These are phyloP conservation scores for Drosophila borealis DNA, from an alignment of 2,888 invertebrate species.

Conservation along the genomic window DNA sequence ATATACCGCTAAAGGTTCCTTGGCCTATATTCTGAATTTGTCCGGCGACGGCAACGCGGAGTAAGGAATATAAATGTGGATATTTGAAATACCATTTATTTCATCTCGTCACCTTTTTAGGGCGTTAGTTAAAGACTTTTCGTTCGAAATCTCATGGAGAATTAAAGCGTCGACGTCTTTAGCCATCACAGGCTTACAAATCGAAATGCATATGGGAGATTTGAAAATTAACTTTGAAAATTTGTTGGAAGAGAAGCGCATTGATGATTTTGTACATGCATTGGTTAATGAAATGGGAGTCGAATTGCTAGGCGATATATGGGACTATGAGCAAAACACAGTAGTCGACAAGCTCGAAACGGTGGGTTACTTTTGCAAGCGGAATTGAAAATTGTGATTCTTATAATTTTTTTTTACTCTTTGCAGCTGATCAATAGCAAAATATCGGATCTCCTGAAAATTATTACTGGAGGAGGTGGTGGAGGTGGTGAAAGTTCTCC, in stretches of 20 bases:
- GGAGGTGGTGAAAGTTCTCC: constrained; percentile 61
- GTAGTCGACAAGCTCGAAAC: constrained; percentile 60
- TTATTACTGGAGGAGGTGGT: constrained; percentile 67
- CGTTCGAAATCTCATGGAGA: constrained; percentile 64
- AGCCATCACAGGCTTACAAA: constrained; percentile 69
- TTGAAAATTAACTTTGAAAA: constrained; percentile 72
- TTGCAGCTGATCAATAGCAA: constrained; percentile 73
- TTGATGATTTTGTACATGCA: constrained; percentile 77
- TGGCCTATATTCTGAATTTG: constrained; percentile 76
- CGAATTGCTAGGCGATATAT: constrained; percentile 80
- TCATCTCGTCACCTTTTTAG: constrained; percentile 38
- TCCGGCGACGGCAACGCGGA: constrained; percentile 77
- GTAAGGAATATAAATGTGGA: constrained; percentile 56
- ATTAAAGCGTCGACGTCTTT: constrained; percentile 56
- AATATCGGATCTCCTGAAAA: constrained; percentile 64
- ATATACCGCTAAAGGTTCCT: constrained; percentile 81
- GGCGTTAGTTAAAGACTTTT: constrained; percentile 55
- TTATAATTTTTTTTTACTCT: not conserved
- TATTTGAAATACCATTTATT: not conserved
- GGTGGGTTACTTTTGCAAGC: constrained; percentile 49
- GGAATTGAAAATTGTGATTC: not conserved
- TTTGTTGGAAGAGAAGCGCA: constrained; percentile 77
- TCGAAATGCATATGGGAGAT: constrained; percentile 68
- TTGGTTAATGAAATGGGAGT: constrained; percentile 80
- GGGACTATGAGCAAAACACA: constrained; percentile 68